Evolutionary conservation across 2,797 vertebrate genomes (phyloP).

Genomic region (Sebastes cheni): DNA sequence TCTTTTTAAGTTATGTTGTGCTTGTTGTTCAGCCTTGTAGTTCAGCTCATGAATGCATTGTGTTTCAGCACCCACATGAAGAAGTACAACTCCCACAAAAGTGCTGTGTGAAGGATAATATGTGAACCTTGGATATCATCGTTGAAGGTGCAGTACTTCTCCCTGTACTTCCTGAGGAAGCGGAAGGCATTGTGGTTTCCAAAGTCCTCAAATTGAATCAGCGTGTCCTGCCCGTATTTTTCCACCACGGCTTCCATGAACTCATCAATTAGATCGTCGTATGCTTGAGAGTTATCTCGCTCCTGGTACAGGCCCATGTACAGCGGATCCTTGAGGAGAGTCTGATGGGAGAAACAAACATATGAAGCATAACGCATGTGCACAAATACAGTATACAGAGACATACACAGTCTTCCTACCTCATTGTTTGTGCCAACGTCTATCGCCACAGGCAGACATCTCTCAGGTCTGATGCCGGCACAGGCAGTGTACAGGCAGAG

Average conservation of each 20-base stretch:
- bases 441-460: conserved; percentile 94
- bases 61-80: neutral
- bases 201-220: conserved; percentile 99
- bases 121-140: conserved; percentile 96
- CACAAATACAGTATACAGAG: neutral
- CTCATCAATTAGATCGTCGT: conserved; percentile 96
- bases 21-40: neutral
- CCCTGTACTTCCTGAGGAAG: conserved; percentile 92
- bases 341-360: conserved; percentile 71
- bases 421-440: conserved; percentile 95
- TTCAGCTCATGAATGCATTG: neutral
- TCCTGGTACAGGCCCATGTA: conserved; percentile 98
- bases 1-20: neutral
- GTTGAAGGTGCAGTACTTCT: conserved; percentile 98
- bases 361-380: neutral
- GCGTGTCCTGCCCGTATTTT: conserved; percentile 93
- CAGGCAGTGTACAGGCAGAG: conserved; percentile 97
- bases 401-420: conserved; percentile 65
- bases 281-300: conserved; percentile 90
- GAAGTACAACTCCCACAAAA: neutral
- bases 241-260: conserved; percentile 97
- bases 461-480: conserved; percentile 92
- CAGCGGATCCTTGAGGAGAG: conserved; percentile 90
- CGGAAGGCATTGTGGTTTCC: conserved; percentile 98
- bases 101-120: neutral